Evolutionary conservation across 2,113 vertebrate genomes (phyloP), one percentile per base, ranked within the genome.

Genomic region (Ptychochromis oligacanthus): DNA sequence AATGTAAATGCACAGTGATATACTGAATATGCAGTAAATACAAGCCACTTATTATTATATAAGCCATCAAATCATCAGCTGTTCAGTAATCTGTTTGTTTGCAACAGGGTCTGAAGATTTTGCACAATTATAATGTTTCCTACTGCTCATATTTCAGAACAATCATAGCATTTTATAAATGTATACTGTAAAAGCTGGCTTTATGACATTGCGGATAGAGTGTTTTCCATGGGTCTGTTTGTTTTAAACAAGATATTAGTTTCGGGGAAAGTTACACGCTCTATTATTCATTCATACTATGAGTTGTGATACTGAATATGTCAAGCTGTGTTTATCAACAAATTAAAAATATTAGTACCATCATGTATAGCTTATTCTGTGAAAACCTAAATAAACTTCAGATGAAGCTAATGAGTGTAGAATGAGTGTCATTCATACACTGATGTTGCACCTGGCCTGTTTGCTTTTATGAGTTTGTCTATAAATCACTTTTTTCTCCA

Each of bases 361-460:
- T 91, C 77, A 89, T 94, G 93, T 93, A 89, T 92, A 94, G 93
- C 79, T 88, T 92, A 91, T 92, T 94, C 91, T 92, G 91, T 94
- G 89, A 94, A 90, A 87, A 75, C 83, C 72, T 93, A 82, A 96
- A 95, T 95, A 93, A 94, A 94, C 74, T 87, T 88, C 83, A 77
- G 80, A 93, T 87, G 84, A 91, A 88, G 79, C 87, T 79, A 81
- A 87, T 60, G 40, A 79, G 64, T 56, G 64, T 83, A 40, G 81
- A 81, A 87, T 60, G 40, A 79, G 64, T 56, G 64, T 83, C 49
- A 83, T 49, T 85, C 59, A 76, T 67, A 77, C 58, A 54, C 67
- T 85, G 58, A 65, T 64, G 86, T 88, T 88, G 58, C 55, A 56
- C 52, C 20, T 10, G 22, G n/a, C 54, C 46, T 72, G 17, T 72